A percentile compares a stretch with the other conserved stretches of the same genome.
Evolutionary conservation across 2,113 vertebrate species (phyloP).

Genomic region (Blennius ocellaris): DNA sequence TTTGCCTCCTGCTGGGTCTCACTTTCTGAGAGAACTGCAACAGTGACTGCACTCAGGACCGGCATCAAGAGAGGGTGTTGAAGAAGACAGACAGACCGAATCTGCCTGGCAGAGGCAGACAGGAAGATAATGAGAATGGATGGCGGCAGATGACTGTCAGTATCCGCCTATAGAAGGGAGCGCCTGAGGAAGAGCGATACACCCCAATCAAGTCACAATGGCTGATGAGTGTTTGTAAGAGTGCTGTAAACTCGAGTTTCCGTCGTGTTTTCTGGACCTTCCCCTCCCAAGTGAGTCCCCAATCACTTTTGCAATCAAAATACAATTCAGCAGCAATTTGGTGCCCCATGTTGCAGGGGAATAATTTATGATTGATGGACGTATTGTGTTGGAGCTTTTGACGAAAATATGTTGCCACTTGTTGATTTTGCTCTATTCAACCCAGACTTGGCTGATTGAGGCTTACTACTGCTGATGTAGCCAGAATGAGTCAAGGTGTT

Average conservation of each 20-base stretch:
- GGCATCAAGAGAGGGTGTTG: conserved; percentile 40
- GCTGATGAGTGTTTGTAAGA: conserved; percentile 31
- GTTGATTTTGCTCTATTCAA: conserved; percentile 34
- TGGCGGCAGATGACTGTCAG: conserved; percentile 52
- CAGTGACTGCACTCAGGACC: conserved; percentile 56
- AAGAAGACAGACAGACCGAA: conserved; percentile 55
- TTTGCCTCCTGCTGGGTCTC: conserved; percentile 38
- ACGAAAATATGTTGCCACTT: conserved; percentile 41
- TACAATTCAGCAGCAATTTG: conserved; percentile 27
- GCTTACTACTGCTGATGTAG: conserved; percentile 21
- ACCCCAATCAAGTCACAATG: conserved; percentile 50
- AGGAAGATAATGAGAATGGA: conserved; percentile 71
- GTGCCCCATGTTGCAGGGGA: conserved; percentile 11
- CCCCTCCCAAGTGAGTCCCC: conserved; percentile 6
- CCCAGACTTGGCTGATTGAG: conserved; percentile 36
- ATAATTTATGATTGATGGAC: conserved; percentile 53
- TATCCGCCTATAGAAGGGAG: conserved; percentile 35
- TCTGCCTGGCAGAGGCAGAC: conserved; percentile 45
- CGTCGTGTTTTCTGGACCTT: conserved; percentile 30
- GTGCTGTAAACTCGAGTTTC: conserved; percentile 19
- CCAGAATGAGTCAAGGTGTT: conserved; percentile 18
- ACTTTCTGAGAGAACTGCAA: conserved; percentile 61
- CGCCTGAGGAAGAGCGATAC: conserved; percentile 25
- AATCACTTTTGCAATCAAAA: conserved; percentile 29
- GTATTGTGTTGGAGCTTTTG: conserved; percentile 27